Evolutionary conservation across 1,140 invertebrate species (phyloP), one percentile per base, ranked within the genome.

Genomic region (Cylas formicarius): DNA sequence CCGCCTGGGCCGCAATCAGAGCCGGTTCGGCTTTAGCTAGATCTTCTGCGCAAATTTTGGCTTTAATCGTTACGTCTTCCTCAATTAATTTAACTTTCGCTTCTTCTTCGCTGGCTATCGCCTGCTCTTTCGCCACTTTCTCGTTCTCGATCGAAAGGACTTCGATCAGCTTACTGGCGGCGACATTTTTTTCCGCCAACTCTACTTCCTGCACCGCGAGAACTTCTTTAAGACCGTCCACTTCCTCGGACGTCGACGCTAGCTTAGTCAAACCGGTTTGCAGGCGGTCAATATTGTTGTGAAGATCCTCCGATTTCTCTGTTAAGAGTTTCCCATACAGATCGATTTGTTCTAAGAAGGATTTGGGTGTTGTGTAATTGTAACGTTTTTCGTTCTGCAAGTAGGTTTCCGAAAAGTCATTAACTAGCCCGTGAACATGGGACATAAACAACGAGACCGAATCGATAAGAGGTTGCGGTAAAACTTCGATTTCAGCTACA

Each of bases 281-380:
- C 4, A 96, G 67, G 53, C 92, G 71, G 2, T 67, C 58, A n/a
- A 93, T 87, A 61, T 82, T 86, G 31, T 78, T 73, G 47, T 80
- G 72, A n/a, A 91, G 72, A 35, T 90, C 80, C n/a, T 65, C 69
- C 2, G 81, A 82, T 65, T 92, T 92, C 34, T 78, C 78, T 6
- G 70, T 73, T 22, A 97, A 67, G 6, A 96, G 66, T 61, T 90
- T 91, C 1, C 77, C 74, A 59, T 94, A 97, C 1, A 96, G 70
- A 24, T 81, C 76, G 41, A 97, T 94, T 61, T 92, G 86, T 62
- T 96, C 92, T n/a, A 97, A 65, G 67, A 95, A 97, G 2, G 86
- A 89, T 68, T 96, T 97, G 0, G 93, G 93, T 1, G 92, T 97
- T 0, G 91, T 95, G 59, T 96, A 96, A 64, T 96, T 96, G 67